Evolutionary conservation across 2,888 invertebrate species (phyloP).

Genomic region (Agriotes lineatus): DNA sequence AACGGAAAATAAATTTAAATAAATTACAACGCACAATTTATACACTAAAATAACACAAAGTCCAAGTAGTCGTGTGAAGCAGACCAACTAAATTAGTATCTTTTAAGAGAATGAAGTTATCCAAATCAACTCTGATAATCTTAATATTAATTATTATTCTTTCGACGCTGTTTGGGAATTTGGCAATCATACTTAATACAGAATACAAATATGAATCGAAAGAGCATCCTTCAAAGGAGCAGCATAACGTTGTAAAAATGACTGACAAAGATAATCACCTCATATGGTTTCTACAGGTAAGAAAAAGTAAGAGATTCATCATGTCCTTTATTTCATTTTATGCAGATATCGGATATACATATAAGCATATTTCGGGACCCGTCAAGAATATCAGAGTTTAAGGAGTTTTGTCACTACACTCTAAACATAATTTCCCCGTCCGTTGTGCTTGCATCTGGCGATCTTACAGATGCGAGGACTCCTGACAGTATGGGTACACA

Average conservation of each 20-base stretch:
- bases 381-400: slow-evolving; percentile 79
- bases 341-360: slow-evolving; percentile 90
- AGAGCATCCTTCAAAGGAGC: slow-evolving; percentile 30
- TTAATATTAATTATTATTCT: slow-evolving; percentile 74
- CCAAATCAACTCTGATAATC: slow-evolving; percentile 73
- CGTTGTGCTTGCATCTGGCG: slow-evolving; percentile 87
- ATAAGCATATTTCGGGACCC: slow-evolving; percentile 87
- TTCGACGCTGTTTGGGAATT: slow-evolving; percentile 78
- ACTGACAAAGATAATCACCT: slow-evolving; percentile 72
- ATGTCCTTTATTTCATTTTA: slow-evolving; percentile 42
- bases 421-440: slow-evolving; percentile 79
- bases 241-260: slow-evolving; percentile 65
- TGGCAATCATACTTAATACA: slow-evolving; percentile 76
- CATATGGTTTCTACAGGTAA: slow-evolving; percentile 85
- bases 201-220: slow-evolving; percentile 60
- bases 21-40: too few relatives aligned
- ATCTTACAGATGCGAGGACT: slow-evolving; percentile 90
- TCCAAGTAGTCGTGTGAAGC: slow-evolving; percentile 9
- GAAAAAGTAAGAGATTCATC: slow-evolving; percentile 10
- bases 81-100: neutral
- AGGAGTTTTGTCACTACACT: slow-evolving; percentile 83
- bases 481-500: slow-evolving; percentile 83
- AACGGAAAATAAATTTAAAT: too few relatives aligned
- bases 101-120: slow-evolving; percentile 73
- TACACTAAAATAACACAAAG: neutral